Base-by-base conservation (phyloP, 2,113 vertebrate species). In the Centropus bengalensis region DNA sequence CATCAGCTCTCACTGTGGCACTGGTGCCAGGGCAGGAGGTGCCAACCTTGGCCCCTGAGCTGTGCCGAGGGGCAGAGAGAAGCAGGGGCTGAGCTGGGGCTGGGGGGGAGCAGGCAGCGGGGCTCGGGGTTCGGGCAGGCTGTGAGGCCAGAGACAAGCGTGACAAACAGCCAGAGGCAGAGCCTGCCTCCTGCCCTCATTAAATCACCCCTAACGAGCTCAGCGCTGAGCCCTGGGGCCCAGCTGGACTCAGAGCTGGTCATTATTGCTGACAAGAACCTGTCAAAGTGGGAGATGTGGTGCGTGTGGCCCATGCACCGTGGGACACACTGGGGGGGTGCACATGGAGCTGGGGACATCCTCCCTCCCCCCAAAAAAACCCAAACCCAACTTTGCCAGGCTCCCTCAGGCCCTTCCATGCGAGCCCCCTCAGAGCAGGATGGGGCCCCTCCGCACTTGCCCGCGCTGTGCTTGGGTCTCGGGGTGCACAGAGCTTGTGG, bases 151-250 rank as follows among this genome's bases (percentile, higher is more conserved):
- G 62, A 14, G 59, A 10, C 51, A 19, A 19, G 64, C 7, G 66
- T 67, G 91, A 89, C 92, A 89, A 94, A 95, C 64, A 97, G 96
- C 97, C 95, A 63, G 94, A 74, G 97, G 96, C 96, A 66, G 40
- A 28, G 81, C 88, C 83, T 83, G 92, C 88, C 81, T 93, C 68
- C 82, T 85, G 82, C 96, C 88, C 94, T 95, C 96, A 91, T 96
- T 94, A 93, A 93, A 88, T 94, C 81, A 67, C 95, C 92, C 77
- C 17, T 97, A 95, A 97, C 69, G 73, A 96, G 94, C 95, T 94
- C 51, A 52, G 76, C 79, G 36, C 63, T 33, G 66, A 88, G 94
- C 95, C 94, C 90, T 6, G 91, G 88, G 93, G 95, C 96, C 93
- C 86, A 59, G 90, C 91, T 44, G 95, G 66, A 16, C 78, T 76